Evolutionary conservation across 2,888 invertebrate genomes (phyloP).

Genomic region (Euzophera pinguis): DNA sequence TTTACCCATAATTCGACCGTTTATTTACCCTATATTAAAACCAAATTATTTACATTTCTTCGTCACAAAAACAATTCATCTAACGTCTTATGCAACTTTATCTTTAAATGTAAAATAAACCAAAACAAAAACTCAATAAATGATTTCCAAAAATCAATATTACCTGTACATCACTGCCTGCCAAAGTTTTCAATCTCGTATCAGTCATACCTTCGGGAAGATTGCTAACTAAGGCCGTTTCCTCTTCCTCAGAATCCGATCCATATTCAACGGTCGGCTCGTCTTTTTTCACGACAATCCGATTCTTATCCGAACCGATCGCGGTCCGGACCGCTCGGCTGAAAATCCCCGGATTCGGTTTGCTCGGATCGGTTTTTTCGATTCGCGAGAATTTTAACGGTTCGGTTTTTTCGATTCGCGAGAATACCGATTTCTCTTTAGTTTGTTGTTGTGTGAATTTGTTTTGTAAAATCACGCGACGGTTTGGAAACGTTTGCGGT

Average conservation of each 20-base stretch:
- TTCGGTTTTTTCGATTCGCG: slow-evolving; percentile 49
- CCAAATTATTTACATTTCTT: no score
- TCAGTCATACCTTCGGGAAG: slow-evolving; percentile 71
- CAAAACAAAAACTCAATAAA: no score
- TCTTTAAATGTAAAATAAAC: no score
- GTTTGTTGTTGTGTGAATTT: slow-evolving; percentile 28
- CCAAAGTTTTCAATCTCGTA: slow-evolving; percentile 59
- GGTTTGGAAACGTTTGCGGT: slow-evolving; percentile 42
- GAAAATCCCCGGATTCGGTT: slow-evolving; percentile 61
- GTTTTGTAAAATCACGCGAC: slow-evolving; percentile 61
- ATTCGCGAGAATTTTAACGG: slow-evolving; percentile 48
- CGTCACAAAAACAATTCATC: no score
- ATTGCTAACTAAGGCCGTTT: slow-evolving; percentile 48
- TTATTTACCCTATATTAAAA: no score
- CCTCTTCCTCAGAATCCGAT: slow-evolving; percentile 44
- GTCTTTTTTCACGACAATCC: slow-evolving; percentile 36
- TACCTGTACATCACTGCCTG: slow-evolving; percentile 71
- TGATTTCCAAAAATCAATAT: slow-evolving; percentile 17
- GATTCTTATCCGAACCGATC: slow-evolving; percentile 34
- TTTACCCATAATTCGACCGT: no score
- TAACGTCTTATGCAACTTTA: no score
- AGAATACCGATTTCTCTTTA: slow-evolving; percentile 49
- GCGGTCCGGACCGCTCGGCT: slow-evolving; percentile 50
- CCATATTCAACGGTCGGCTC: slow-evolving; percentile 51
- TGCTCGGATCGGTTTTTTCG: slow-evolving; percentile 44